Conservation (phyloP, 2,113 vertebrate genomes). For the Hylia prasina region DNA sequence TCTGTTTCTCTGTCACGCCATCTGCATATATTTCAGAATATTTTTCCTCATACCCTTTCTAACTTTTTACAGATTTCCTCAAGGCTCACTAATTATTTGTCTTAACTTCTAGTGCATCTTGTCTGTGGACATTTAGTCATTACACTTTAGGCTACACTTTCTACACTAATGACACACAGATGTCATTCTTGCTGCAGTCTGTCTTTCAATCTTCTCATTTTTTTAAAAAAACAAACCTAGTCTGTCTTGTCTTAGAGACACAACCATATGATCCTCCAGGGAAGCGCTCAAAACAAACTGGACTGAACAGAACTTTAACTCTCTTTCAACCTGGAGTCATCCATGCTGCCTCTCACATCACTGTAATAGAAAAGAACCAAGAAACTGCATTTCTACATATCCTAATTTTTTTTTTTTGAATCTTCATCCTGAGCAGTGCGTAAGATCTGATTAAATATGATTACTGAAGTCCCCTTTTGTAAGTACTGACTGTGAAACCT, state of each 20-base stretch:
- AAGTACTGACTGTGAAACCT: not conserved
- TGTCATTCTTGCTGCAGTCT: not conserved
- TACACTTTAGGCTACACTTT: not conserved
- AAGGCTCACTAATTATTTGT: not conserved
- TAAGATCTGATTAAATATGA: not conserved
- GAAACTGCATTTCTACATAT: not conserved
- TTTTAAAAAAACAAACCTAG: not conserved
- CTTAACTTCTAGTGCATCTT: not conserved
- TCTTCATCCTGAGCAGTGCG: not conserved
- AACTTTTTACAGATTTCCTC: conserved; percentile 22
- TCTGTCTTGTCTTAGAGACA: not conserved
- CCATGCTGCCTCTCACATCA: not conserved
- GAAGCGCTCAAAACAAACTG: not conserved
- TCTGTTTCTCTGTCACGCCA: not conserved
- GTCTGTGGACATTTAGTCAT: not conserved
- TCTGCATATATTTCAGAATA: not conserved
- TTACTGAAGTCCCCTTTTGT: not conserved
- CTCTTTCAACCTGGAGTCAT: not conserved
- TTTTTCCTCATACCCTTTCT: not conserved
- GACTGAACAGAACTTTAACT: not conserved
- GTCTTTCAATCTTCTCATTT: not conserved
- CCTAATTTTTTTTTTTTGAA: not conserved
- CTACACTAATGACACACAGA: not conserved
- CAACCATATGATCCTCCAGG: not conserved
- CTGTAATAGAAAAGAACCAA: not conserved